Percentiles rank a stretch among this genome's conserved stretches.
These are phyloP conservation scores for Pogoniulus pusillus DNA, from an alignment of 2,797 vertebrate genomes.

Conservation along the genomic window DNA sequence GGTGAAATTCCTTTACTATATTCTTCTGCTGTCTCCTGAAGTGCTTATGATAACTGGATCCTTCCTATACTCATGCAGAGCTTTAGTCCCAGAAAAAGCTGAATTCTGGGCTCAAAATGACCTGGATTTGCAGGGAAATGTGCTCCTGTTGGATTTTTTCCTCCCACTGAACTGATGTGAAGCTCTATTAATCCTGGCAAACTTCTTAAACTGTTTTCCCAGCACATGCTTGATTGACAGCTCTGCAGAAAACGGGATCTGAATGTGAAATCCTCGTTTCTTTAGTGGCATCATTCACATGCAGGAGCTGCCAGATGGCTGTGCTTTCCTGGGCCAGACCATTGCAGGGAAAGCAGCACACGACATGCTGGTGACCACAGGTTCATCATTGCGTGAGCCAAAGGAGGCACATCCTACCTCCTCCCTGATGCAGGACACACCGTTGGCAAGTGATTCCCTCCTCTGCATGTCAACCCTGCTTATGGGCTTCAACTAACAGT, in stretches of 20 bases:
- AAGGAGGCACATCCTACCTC: conserved; percentile 6
- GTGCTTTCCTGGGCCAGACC: conserved; percentile 10
- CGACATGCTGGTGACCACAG: fast-evolving
- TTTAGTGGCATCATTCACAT: conserved; percentile 15
- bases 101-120: not conserved
- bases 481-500: not conserved
- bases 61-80: not conserved
- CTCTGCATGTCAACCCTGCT: not conserved
- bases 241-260: not conserved
- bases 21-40: not conserved
- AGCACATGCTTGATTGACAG: not conserved
- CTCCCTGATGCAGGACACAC: not conserved
- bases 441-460: not conserved
- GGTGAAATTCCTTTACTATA: not conserved
- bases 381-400: not conserved
- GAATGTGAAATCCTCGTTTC: conserved; percentile 11
- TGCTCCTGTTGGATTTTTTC: not conserved
- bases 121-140: not conserved
- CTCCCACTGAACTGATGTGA: not conserved
- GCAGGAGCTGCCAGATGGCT: conserved; percentile 33
- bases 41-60: not conserved
- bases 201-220: not conserved
- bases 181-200: not conserved
- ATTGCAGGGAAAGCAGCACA: not conserved
- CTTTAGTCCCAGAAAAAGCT: not conserved